Conservation (phyloP, 2,113 vertebrate genomes). For the Rhegmatorhina hoffmannsi region DNA sequence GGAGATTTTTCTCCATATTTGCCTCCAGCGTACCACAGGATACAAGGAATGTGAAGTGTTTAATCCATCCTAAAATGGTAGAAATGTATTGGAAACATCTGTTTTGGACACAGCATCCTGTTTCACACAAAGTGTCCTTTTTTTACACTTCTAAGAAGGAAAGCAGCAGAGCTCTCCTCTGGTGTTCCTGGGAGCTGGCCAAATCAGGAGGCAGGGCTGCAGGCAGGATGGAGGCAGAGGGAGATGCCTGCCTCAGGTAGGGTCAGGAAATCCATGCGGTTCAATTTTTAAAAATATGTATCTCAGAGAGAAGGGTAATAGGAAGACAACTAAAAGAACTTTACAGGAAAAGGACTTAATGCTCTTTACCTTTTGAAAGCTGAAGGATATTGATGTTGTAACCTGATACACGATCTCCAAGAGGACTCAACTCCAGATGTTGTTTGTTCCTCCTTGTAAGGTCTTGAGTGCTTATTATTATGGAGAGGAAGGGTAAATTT, state of each 20-base stretch:
- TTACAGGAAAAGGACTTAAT: not conserved
- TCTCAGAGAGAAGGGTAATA: not conserved
- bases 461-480: not conserved
- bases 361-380: not conserved
- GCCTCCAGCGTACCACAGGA: not conserved
- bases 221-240: not conserved
- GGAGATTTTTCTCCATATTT: not conserved
- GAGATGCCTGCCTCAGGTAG: not conserved
- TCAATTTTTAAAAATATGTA: not conserved
- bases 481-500: not conserved
- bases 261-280: not conserved
- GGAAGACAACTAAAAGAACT: not conserved
- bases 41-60: not conserved
- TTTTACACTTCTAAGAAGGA: not conserved
- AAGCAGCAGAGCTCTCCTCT: not conserved
- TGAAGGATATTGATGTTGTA: not conserved
- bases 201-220: not conserved
- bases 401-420: not conserved
- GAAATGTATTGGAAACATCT: not conserved
- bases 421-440: not conserved
- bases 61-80: not conserved
- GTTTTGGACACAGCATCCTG: not conserved
- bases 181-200: not conserved
- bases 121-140: not conserved
- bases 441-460: constrained; percentile 19